Base-by-base conservation (phyloP, 2,113 vertebrate genomes). In the Anolis carolinensis region DNA sequence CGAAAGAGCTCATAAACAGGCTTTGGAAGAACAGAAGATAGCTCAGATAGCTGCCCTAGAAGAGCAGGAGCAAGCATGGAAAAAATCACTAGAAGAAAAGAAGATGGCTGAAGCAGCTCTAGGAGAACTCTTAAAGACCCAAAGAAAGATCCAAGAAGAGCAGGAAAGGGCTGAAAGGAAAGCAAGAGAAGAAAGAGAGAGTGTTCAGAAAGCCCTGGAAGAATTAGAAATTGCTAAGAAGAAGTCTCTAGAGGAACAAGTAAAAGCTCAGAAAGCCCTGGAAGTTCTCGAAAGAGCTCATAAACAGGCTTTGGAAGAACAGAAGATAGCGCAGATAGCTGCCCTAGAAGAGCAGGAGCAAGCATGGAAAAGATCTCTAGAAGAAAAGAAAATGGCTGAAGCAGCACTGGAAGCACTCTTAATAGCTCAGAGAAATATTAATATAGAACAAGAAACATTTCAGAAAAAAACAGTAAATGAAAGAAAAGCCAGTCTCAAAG, bases 291-390 rank as follows among this genome's bases (percentile, higher is more conserved):
- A 82, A 71, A 78, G 7, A 59, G 80, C 86, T 63, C 67, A 78
- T 55, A 62, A 72, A 18, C 50, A 32, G 27, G 68, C 67, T 10
- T 0, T 86, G 30, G 77, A 73, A 13, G 84, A 86, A 73, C 84
- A 86, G 23, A 68, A 63, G 21, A 48, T 20, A 16, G 67, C 36
- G 7, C 67, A 71, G 23, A 27, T 55, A 32, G 48, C 67, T n/a
- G 36, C 84, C 20, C n/a, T 90, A 55, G 87, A 87, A 30, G 75
- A 83, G 80, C 52, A 90, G 44, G 48, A 83, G 21, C 65, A 67
- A 67, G 27, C 65, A 67, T 7, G 7, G 25, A 67, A 27, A 67
- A 67, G 30, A 25, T 50, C 77, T 14, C 8, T 48, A 14, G 71
- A 85, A 48, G 55, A 52, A 36, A 48, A 36, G 70, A 63, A 73